Evolutionary conservation across 2,797 vertebrate genomes (phyloP).

Genomic region (Lagorchestes hirsutus): DNA sequence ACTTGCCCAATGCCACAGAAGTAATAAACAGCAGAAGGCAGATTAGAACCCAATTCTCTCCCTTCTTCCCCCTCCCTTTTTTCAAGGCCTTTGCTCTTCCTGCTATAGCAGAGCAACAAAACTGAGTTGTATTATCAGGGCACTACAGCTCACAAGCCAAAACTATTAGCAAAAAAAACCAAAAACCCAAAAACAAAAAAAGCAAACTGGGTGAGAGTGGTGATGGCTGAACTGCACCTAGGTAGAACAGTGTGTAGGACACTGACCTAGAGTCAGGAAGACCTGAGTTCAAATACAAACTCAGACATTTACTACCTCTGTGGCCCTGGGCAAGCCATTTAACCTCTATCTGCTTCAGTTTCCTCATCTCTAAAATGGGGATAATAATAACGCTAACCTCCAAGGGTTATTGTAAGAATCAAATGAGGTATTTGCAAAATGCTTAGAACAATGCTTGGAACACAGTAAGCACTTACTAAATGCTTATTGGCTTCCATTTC

Average conservation of each 20-base stretch:
- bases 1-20: conserved; percentile 8
- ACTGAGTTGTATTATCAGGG: neutral
- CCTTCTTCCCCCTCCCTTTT: neutral
- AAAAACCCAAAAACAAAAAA: too few species aligned
- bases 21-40: conserved; percentile 2
- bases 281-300: neutral
- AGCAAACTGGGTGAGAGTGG: neutral
- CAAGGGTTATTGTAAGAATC: neutral
- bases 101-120: neutral
- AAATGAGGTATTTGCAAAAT: neutral
- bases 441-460: neutral
- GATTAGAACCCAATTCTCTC: conserved; percentile 28
- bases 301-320: neutral
- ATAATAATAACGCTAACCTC: neutral
- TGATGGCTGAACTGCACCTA: neutral
- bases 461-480: neutral
- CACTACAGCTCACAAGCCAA: neutral
- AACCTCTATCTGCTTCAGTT: neutral
- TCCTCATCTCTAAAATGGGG: neutral
- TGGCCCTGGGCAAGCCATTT: neutral
- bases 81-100: neutral
- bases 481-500: neutral
- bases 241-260: neutral
- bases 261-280: neutral
- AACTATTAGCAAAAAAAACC: neutral